These are phyloP conservation scores for Karalla daura DNA, from an alignment of 2,797 vertebrate species.

Conservation along the genomic window DNA sequence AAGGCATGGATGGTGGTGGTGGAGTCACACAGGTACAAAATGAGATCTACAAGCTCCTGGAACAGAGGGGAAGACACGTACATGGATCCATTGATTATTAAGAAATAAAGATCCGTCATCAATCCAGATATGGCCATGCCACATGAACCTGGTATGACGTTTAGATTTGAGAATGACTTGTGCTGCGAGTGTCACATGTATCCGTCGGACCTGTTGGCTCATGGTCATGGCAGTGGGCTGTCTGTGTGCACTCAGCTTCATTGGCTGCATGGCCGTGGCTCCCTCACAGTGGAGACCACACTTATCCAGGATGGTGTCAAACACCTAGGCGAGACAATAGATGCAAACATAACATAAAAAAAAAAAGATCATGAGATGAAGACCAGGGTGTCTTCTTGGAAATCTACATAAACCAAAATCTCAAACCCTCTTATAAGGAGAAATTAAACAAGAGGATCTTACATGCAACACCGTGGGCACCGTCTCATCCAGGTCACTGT, in stretches of 20 bases:
- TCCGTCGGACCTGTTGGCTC: conserved; percentile 85
- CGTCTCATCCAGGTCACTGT: conserved; percentile 90
- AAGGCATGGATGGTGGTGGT: conserved; percentile 94
- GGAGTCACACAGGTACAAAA: conserved; percentile 93
- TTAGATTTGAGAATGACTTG: neutral
- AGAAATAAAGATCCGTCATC: neutral
- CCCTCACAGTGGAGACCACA: conserved; percentile 90
- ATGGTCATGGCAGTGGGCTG: conserved; percentile 86
- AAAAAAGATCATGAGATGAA: too few species aligned
- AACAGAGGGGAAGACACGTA: conserved; percentile 6
- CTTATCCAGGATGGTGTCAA: conserved; percentile 88
- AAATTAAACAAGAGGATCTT: conserved; percentile 10
- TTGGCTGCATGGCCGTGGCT: conserved; percentile 80
- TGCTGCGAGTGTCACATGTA: neutral
- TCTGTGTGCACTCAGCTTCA: conserved; percentile 87
- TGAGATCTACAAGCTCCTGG: conserved; percentile 91
- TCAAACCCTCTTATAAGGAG: too few species aligned
- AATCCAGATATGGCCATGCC: neutral
- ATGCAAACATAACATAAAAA: neutral
- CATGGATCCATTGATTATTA: neutral
- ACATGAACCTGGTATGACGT: neutral
- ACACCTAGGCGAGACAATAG: conserved; percentile 81
- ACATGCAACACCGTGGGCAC: conserved; percentile 94
- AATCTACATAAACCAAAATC: too few species aligned
- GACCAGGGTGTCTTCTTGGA: too few species aligned